Base-by-base conservation (phyloP, 2,113 vertebrate species). In the Macquaria ambigua region DNA sequence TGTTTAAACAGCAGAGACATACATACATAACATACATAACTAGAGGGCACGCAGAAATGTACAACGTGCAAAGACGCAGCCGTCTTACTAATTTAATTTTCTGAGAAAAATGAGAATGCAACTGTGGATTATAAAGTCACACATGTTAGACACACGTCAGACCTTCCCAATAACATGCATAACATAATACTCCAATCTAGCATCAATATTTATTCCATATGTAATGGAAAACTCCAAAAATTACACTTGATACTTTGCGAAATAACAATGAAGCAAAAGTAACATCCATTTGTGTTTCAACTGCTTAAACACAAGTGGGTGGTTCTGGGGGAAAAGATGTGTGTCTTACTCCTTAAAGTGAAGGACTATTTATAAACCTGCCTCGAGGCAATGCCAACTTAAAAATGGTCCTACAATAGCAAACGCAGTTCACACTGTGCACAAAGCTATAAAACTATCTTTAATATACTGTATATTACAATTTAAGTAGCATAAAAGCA, bases 301-400 rank as follows among this genome's bases (percentile, higher is more conserved):
- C 77, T 66, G 39, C 15, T 55, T 41, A 4, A 72, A 77, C 46
- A 78, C 71, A 15, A 23, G 75, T 79, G 43, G 56, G 58, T 50
- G 74, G 68, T 77, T 80, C 43, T 63, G 4, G 48, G 48, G 6
- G 8, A 46, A 61, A n/a, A 77, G 18, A 55, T 70, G 18, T 25
- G 8, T 25, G 28, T 67, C n/a, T 41, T 56, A 16, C 50, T 74
- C 11, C 21, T 43, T 74, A 39, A 50, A 55, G 20, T 73, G 59
- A 79, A 72, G 50, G 20, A 23, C 46, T 87, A 73, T 81, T 89
- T 78, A 79, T 59, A 83, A 70, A 59, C 50, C 63, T 77, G 55
- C 41, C 25, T 63, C 7, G 3, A 31, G 3, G 41, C 68, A 59
- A 61, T 58, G 56, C 7, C 59, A 52, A 31, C 64, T 74, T 58